A percentile compares a stretch with the other conserved stretches of the same genome.
Conservation (phyloP, 2,888 invertebrate species). For the Leptogaster cylindrica region DNA sequence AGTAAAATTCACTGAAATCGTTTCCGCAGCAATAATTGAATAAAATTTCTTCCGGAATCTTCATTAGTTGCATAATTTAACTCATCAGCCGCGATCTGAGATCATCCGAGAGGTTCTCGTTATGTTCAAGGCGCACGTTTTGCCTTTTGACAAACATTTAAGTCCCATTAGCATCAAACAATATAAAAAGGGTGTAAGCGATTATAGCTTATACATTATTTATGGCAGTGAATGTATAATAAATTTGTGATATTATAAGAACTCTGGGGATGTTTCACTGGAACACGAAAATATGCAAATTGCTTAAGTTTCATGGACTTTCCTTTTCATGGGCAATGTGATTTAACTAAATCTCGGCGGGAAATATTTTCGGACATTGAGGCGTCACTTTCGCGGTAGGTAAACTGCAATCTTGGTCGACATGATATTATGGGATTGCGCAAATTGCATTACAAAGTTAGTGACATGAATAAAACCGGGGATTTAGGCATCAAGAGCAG, state of each 20-base stretch:
- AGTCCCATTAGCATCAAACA: conserved; percentile 40
- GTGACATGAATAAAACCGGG: conserved; percentile 20
- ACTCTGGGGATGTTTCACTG: conserved; percentile 15
- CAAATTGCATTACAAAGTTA: conserved; percentile 34
- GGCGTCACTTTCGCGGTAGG: background rate
- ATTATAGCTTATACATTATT: conserved; percentile 41
- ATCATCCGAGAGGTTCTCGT: background rate
- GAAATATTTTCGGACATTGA: background rate
- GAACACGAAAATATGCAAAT: conserved; percentile 34
- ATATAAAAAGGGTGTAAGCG: conserved; percentile 42
- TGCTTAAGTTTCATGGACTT: conserved; percentile 32
- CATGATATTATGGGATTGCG: conserved; percentile 13
- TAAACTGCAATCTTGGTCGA: background rate
- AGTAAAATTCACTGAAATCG: background rate
- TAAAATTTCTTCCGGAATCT: conserved; percentile 24
- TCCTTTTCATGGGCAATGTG: conserved; percentile 9
- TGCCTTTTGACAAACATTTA: conserved; percentile 32
- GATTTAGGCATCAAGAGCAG: background rate
- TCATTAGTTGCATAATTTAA: conserved; percentile 37
- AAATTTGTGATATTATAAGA: conserved; percentile 29
- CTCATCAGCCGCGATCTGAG: conserved; percentile 23
- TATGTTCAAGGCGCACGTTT: conserved; percentile 9
- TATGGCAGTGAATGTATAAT: conserved; percentile 41
- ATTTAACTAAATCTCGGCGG: conserved; percentile 20
- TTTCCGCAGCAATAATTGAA: conserved; percentile 13